These are phyloP conservation scores for Dasypolia templi DNA, from an alignment of 2,888 invertebrate species.

Conservation along the genomic window DNA sequence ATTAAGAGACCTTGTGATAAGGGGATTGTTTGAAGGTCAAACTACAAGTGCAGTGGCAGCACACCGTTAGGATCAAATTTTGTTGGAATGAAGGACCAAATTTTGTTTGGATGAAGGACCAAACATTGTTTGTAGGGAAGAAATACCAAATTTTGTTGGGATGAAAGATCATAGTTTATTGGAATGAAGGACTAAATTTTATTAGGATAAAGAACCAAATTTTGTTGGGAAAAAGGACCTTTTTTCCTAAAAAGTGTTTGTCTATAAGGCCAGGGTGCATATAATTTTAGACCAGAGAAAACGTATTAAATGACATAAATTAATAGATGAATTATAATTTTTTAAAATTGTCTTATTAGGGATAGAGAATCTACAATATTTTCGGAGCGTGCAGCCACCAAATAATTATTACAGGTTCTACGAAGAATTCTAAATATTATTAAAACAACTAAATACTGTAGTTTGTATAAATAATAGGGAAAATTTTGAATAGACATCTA, in stretches of 20 bases:
- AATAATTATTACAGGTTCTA: constrained; percentile 30
- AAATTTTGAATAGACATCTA: constrained; percentile 47
- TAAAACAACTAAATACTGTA: constrained; percentile 41
- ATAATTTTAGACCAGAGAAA: neutral
- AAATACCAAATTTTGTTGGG: neutral
- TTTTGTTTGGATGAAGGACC: neutral
- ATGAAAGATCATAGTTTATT: neutral
- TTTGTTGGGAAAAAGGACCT: neutral
- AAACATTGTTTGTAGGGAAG: no score
- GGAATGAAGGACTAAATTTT: neutral
- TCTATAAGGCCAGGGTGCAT: neutral
- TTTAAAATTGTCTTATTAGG: neutral
- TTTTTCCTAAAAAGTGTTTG: neutral
- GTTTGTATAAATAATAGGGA: constrained; percentile 30
- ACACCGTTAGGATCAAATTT: constrained; percentile 31
- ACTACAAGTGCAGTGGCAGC: constrained; percentile 57
- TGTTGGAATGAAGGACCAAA: neutral
- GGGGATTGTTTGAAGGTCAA: constrained; percentile 51
- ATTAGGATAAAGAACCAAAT: neutral
- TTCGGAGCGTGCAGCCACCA: constrained; percentile 30
- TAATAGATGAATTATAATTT: neutral
- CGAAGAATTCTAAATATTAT: constrained; percentile 53
- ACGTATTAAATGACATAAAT: neutral
- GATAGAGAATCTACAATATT: neutral
- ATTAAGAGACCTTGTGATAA: constrained; percentile 55